Percentiles rank a stretch among this genome's conserved stretches.
Evolutionary conservation across 2,113 vertebrate species (phyloP).

Genomic region (Alces alces): DNA sequence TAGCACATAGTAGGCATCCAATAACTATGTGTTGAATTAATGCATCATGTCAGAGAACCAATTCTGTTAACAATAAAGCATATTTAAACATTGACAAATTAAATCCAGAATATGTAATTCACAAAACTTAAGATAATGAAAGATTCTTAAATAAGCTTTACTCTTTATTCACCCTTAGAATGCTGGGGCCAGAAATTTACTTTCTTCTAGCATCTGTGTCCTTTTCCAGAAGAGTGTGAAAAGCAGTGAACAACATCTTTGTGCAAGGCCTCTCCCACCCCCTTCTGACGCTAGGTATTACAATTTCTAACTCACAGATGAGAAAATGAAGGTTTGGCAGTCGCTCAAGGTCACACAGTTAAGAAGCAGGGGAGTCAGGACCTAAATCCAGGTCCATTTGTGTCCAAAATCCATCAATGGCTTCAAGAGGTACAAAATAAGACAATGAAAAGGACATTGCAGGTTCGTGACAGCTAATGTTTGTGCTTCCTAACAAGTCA

Average conservation of each 20-base stretch:
- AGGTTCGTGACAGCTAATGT: conserved; percentile 74
- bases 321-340: neutral
- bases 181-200: neutral
- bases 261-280: neutral
- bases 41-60: neutral
- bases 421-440: conserved; percentile 32
- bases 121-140: neutral
- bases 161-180: neutral
- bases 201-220: neutral
- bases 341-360: conserved; percentile 16
- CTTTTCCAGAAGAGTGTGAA: neutral
- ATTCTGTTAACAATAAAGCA: conserved; percentile 10
- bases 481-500: conserved; percentile 77
- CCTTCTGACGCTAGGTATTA: neutral
- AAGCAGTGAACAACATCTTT: neutral
- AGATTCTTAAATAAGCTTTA: neutral
- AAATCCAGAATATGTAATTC: neutral
- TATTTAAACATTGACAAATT: neutral
- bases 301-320: neutral
- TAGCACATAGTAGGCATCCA: neutral
- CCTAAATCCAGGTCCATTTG: conserved; percentile 30
- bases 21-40: neutral
- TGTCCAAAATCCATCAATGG: conserved; percentile 44
- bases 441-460: conserved; percentile 56
- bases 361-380: neutral